Evolutionary conservation across 2,888 invertebrate species (phyloP), one percentile per base, ranked within the genome.

Genomic region (Metalampra italica): DNA sequence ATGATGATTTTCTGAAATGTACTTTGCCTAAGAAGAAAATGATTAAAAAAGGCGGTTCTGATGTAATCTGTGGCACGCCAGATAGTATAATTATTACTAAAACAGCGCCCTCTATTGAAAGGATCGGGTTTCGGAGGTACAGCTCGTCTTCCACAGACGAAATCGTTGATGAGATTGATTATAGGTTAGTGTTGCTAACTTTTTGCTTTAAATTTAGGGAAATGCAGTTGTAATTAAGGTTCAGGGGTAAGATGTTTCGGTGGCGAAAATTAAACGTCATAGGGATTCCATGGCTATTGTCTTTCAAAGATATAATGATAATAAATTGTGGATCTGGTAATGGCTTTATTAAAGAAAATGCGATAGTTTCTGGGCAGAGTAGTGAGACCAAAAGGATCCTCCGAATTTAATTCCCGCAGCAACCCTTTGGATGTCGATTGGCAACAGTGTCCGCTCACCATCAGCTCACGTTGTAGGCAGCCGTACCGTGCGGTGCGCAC

Each of bases 101-200:
- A 47, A 88, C 88, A 54, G 82, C 87, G 68, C 88, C 89, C 51
- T 88, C 87, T 68, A 54, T 72, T 1, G 87, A 85, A 54, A 57
- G 66, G 1, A n/a, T n/a, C n/a, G n/a, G n/a, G 5, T 78, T 83
- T 4, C 51, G 77, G 51, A 69, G 62, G 15, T 78, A 77, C 49
- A 78, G 68, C n/a, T 75, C 73, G 5, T 70, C 84, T 0, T 75
- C 85, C 0, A 75, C 74, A 1, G 81, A 81, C 36, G 80, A 76
- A 7, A 63, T 56, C 9, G 62, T 54, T 11, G 59, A 53, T 39
- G 44, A 41, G 7, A n/a, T 8, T 1, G 7, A 14, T 39, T 15
- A n/a, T 14, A 39, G 39, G 39, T 39, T 14, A n/a, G 39, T 39
- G 1, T 32, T 5, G 12, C n/a, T n/a, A n/a, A n/a, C n/a, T n/a